Base-by-base conservation (phyloP, 2,888 invertebrate species). In the Machimus rusticus region DNA sequence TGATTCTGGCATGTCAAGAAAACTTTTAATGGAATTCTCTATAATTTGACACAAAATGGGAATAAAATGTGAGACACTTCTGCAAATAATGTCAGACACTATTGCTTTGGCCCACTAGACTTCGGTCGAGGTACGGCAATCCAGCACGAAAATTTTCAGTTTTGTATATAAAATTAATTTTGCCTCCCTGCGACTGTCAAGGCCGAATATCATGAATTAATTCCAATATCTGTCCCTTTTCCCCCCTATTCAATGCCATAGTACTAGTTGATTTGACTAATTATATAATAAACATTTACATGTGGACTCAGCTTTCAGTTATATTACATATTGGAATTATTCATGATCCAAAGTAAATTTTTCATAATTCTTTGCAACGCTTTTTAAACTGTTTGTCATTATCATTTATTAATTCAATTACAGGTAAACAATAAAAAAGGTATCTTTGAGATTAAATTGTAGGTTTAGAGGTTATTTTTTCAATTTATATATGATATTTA, bases 11-110 rank as follows among this genome's bases (percentile, higher is more conserved):
- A 85, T 74, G 43, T 85, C 74, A 85, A 85, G 85, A 43, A 85
- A 85, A 85, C 74, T 85, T 85, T 85, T 85, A 85, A 85, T 85
- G 46, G 85, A 85, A 85, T 85, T 85, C 74, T 46, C 85, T 74
- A 85, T 85, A 85, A 85, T 85, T 85, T 85, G 85, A 85, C 74
- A 85, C 46, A 74, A 85, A 85, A 74, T 85, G 74, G 43, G 34
- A 46, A 85, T 85, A 85, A 37, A 74, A 43, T 85, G 74, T 85
- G 74, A 85, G 66, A 85, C 74, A 55, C 85, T 43, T 43, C 74
- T 19, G 74, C 46, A 85, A 39, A 85, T 74, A 74, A 74, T 43
- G 74, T 74, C 85, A 74, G 31, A 85, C 16, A 31, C 43, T 74
- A 74, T 85, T 85, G 74, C 43, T 84, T 74, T 51, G 23, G 46